phyloP scores from a whole-genome alignment of 2,888 invertebrate genomes.

The Eupithecia tripunctaria region DNA sequence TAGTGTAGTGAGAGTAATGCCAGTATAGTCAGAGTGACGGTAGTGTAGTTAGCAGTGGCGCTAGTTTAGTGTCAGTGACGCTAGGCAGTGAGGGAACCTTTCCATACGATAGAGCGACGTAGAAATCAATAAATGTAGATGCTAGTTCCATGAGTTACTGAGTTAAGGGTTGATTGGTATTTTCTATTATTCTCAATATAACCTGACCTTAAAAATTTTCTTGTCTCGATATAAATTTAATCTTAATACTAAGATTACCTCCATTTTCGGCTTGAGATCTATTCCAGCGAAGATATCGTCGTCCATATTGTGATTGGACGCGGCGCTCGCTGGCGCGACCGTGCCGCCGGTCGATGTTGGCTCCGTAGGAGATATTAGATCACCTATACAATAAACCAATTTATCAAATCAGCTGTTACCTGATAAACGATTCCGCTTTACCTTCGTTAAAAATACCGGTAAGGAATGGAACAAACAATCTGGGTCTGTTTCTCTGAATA shows the following conservation, averaged over 20 bases:
- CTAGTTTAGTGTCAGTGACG: background rate
- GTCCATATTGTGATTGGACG: constrained; percentile 82
- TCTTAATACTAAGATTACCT: constrained; percentile 65
- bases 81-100: background rate
- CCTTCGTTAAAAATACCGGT: background rate
- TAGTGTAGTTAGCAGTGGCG: background rate
- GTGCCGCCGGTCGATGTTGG: constrained; percentile 67
- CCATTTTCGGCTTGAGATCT: constrained; percentile 89
- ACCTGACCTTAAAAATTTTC: background rate
- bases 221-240: background rate
- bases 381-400: constrained; percentile 57
- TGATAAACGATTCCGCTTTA: background rate
- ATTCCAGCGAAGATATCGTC: constrained; percentile 89
- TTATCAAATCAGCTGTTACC: background rate
- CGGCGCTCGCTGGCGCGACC: constrained; percentile 69
- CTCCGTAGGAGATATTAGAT: constrained; percentile 79
- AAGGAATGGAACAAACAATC: background rate
- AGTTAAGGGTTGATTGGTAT: background rate
- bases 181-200: background rate
- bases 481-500: background rate
- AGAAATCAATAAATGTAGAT: background rate
- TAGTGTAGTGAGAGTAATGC: no score
- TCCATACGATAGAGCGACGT: background rate
- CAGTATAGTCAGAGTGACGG: background rate
- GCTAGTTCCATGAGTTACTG: background rate